Evolutionary conservation across 2,888 invertebrate species (phyloP), one percentile per base, ranked within the genome.

Genomic region (Disparrhopalites patrizii): DNA sequence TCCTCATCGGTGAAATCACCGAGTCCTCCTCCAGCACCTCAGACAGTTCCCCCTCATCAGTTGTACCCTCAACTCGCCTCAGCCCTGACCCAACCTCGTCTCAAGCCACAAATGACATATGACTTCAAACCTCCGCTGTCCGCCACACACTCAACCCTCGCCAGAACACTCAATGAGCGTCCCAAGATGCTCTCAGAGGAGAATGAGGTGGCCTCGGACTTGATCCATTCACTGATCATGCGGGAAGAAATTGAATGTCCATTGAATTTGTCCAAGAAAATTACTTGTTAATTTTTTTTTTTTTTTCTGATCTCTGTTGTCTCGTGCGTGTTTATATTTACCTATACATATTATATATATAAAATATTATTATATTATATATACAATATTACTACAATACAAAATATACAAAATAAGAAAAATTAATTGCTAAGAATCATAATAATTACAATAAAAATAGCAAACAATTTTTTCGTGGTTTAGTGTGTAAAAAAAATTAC

Each of bases 161-260:
- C 93, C 74, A 90, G 90, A 79, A 90, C 91, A 67, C 81, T 94
- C 71, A 92, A 92, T 89, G 93, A 91, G 78, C 91, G 91, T n/a
- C 93, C 93, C 7, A 85, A 91, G 76, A 92, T 93, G 91, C 67
- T 77, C 62, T 93, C 91, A 50, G 90, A 92, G 60, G 93, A 93
- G 80, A 92, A 93, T 82, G 85, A 91, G 81, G 92, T 93, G 80
- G 87, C 92, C 77, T 91, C 91, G 36, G 93, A 94, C 80, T 89
- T 93, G 77, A 91, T 94, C 78, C 93, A 93, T 81, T 91, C 89
- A 79, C 91, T 91, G 80, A 91, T 94, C 79, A 91, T 93, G 86
- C 85, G 91, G 68, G 87, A 77, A 58, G 68, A 66, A 60, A 54
- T 65, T 50, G 62, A 67, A 52, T 67, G 67, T 60, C 70, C 70